A percentile compares a stretch with the other conserved stretches of the same genome.
phyloP scores from a whole-genome alignment of 1,140 invertebrate species.

The Dicyema japonicum region DNA sequence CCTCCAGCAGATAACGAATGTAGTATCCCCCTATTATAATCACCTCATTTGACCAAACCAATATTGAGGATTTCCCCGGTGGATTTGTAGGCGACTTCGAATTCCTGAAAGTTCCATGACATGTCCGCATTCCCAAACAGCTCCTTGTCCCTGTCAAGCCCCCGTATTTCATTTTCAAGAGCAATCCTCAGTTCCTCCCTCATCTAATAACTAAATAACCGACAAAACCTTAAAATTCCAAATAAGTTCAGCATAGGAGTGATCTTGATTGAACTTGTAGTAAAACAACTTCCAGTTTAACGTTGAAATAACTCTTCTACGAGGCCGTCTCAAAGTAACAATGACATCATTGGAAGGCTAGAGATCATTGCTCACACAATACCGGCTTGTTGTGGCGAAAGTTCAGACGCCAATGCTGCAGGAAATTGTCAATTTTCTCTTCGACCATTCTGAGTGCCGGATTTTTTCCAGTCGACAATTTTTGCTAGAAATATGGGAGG shows the following conservation, averaged over 20 bases:
- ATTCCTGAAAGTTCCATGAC: conserved; percentile 95
- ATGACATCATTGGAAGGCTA: too few species aligned
- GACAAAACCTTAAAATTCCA: conserved; percentile 65
- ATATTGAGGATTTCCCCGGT: too few species aligned
- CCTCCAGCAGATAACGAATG: conserved; percentile 57
- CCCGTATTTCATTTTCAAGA: conserved; percentile 61
- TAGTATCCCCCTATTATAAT: conserved; percentile 96
- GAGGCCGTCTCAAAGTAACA: conserved; percentile 50
- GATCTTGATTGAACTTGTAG: conserved; percentile 69
- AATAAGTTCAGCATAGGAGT: conserved; percentile 69
- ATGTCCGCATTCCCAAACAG: conserved; percentile 18
- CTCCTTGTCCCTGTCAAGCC: conserved; percentile 57
- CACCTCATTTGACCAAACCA: conserved; percentile 62
- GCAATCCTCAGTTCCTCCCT: conserved; percentile 63
- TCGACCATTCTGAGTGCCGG: conserved; percentile 22
- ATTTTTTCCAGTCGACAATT: conserved; percentile 9
- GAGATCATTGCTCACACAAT: too few species aligned
- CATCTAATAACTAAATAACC: conserved; percentile 27
- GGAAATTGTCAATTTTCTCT: conserved; percentile 29
- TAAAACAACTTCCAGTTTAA: conserved; percentile 57
- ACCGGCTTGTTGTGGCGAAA: conserved; percentile 30
- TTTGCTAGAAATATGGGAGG: background rate
- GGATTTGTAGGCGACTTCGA: conserved; percentile 58
- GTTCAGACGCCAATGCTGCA: conserved; percentile 55
- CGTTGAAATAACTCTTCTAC: conserved; percentile 57